These are phyloP conservation scores for Tipula lateralis DNA, from an alignment of 2,888 invertebrate genomes.

Conservation along the genomic window DNA sequence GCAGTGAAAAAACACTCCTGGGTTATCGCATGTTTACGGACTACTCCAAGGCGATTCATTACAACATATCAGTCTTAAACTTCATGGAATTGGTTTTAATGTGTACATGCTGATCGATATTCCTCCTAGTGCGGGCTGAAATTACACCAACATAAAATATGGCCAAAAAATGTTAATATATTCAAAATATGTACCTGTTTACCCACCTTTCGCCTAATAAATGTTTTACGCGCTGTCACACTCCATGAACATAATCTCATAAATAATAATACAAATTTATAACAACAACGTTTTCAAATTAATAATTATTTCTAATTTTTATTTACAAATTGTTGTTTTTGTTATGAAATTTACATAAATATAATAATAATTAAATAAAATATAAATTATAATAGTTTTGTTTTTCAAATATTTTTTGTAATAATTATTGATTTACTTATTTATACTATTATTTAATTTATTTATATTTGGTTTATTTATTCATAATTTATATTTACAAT, in stretches of 20 bases:
- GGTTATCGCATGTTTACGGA: too few relatives aligned
- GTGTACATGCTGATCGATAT: too few relatives aligned
- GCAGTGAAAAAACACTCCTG: too few relatives aligned
- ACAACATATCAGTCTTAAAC: too few relatives aligned
- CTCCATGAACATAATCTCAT: neutral
- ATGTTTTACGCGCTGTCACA: slow-evolving; percentile 35
- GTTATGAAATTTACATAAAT: slow-evolving; percentile 4
- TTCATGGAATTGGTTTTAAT: too few relatives aligned
- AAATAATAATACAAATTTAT: neutral
- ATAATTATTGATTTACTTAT: neutral
- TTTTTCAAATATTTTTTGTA: neutral
- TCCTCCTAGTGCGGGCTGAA: too few relatives aligned
- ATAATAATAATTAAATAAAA: neutral
- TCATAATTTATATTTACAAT: slow-evolving; percentile 1
- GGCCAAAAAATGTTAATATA: too few relatives aligned
- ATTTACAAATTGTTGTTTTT: neutral
- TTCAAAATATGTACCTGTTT: too few relatives aligned
- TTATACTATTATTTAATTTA: neutral
- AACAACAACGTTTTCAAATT: neutral
- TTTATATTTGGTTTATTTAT: neutral
- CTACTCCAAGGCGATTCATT: too few relatives aligned
- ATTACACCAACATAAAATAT: too few relatives aligned
- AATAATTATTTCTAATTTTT: neutral
- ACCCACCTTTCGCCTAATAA: too few relatives aligned
- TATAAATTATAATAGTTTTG: neutral